A percentile compares a stretch with the other conserved stretches of the same genome.
Evolutionary conservation across 2,113 vertebrate genomes (phyloP).

Genomic region (Regulus satrapa): DNA sequence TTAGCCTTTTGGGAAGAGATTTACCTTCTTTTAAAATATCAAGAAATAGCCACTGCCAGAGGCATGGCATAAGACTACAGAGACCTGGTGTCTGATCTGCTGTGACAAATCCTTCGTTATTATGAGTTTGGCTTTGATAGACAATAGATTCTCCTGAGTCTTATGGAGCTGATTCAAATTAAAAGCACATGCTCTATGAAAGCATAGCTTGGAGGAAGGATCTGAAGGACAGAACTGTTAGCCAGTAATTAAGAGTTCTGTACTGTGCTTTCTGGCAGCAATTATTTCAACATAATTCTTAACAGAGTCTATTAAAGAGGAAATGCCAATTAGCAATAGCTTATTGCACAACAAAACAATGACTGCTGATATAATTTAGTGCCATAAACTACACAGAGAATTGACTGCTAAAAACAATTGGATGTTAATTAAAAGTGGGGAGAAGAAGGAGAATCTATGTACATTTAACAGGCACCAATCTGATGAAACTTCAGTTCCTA

Average conservation of each 20-base stretch:
- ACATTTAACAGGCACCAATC: background rate
- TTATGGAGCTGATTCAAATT: conserved; percentile 50
- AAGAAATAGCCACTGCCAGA: conserved; percentile 39
- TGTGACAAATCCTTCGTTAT: conserved; percentile 32
- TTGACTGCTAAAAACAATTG: conserved; percentile 58
- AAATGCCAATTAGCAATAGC: conserved; percentile 60
- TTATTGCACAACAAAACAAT: conserved; percentile 65
- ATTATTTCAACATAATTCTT: conserved; percentile 74
- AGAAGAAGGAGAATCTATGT: background rate
- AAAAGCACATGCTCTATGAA: conserved; percentile 54
- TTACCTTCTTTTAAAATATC: conserved; percentile 20
- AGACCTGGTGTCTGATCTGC: conserved; percentile 22
- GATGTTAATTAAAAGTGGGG: conserved; percentile 57
- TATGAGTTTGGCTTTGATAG: conserved; percentile 48
- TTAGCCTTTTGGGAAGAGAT: background rate
- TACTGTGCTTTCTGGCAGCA: conserved; percentile 61
- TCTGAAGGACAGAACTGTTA: conserved; percentile 66
- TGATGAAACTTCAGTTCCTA: background rate
- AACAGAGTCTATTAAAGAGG: conserved; percentile 68
- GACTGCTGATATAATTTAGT: conserved; percentile 55
- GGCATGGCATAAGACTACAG: conserved; percentile 18
- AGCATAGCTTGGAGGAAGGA: conserved; percentile 66
- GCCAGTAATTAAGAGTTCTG: conserved; percentile 70
- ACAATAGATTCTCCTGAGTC: conserved; percentile 51
- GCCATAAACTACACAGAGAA: conserved; percentile 39